These are phyloP conservation scores for Heteromyza rotundicornis DNA, from an alignment of 2,888 invertebrate genomes.

Conservation along the genomic window DNA sequence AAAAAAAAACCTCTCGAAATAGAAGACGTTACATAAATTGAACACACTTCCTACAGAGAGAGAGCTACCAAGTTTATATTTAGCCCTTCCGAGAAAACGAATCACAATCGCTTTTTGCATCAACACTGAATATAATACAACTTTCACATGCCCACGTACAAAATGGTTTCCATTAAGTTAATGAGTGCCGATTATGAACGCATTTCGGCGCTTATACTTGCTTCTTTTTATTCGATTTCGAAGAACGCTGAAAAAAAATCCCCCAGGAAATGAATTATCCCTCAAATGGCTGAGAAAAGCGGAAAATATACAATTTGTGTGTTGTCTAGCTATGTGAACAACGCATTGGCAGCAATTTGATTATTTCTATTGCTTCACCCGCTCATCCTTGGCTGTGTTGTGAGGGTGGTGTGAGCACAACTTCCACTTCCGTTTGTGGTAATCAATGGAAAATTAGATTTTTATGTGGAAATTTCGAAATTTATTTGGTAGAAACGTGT, in stretches of 20 bases:
- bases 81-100: no score
- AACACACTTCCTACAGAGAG: no score
- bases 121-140: neutral
- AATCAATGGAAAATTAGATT: conserved; percentile 17
- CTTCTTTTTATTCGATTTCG: conserved; percentile 1
- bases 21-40: no score
- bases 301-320: neutral
- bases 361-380: no score
- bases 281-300: conserved; percentile 7
- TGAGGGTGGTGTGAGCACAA: neutral
- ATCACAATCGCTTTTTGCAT: no score
- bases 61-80: no score
- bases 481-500: conserved; percentile 16
- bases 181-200: conserved; percentile 25
- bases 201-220: conserved; percentile 15
- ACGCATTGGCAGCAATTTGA: neutral
- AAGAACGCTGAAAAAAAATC: neutral
- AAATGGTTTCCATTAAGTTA: conserved; percentile 29
- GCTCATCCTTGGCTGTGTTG: neutral
- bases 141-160: conserved; percentile 12
- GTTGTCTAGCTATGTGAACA: neutral
- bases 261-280: conserved; percentile 20
- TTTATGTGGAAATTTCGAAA: conserved; percentile 19
- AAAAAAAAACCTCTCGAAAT: no score
- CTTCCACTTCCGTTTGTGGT: conserved; percentile 11